These are phyloP conservation scores for Anoplius nigerrimus DNA, from an alignment of 2,888 invertebrate genomes.

Conservation along the genomic window DNA sequence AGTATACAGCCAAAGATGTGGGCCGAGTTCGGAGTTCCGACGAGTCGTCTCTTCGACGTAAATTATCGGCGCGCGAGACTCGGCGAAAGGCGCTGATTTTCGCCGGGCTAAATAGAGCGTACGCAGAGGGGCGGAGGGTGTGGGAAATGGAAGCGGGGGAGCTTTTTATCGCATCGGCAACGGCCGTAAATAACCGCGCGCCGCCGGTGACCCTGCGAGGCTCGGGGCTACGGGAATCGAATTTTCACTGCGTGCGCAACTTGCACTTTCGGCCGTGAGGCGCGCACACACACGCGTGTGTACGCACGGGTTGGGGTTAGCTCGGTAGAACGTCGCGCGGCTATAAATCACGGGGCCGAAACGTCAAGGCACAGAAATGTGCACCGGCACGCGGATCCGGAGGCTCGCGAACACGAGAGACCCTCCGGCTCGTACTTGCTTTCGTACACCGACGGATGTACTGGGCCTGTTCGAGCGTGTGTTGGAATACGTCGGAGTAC, in stretches of 20 bases:
- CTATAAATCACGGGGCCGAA: slow-evolving; percentile 33
- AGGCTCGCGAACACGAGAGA: neutral
- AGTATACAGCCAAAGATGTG: too few species aligned
- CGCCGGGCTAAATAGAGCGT: slow-evolving; percentile 9
- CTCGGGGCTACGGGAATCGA: slow-evolving; percentile 34
- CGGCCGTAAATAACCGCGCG: slow-evolving; percentile 48
- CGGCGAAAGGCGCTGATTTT: neutral
- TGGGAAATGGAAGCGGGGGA: slow-evolving; percentile 19
- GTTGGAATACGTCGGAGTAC: slow-evolving; percentile 37
- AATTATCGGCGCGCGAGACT: too few species aligned
- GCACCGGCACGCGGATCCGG: slow-evolving; percentile 8
- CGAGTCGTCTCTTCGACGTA: too few species aligned
- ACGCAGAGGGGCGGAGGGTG: slow-evolving; percentile 16
- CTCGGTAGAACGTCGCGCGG: slow-evolving; percentile 16
- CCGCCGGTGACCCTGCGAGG: slow-evolving; percentile 18
- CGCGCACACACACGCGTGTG: slow-evolving; percentile 21
- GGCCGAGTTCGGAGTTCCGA: too few species aligned
- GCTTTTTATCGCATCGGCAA: slow-evolving; percentile 28
- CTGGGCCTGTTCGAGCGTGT: neutral
- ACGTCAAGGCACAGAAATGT: slow-evolving; percentile 2
- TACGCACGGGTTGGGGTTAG: neutral
- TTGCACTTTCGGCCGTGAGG: slow-evolving; percentile 28
- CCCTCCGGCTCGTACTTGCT: neutral
- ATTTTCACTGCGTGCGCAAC: slow-evolving; percentile 38
- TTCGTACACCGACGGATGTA: neutral